Conservation (phyloP, 2,113 vertebrate genomes). For the Gasterosteus nipponicus region DNA sequence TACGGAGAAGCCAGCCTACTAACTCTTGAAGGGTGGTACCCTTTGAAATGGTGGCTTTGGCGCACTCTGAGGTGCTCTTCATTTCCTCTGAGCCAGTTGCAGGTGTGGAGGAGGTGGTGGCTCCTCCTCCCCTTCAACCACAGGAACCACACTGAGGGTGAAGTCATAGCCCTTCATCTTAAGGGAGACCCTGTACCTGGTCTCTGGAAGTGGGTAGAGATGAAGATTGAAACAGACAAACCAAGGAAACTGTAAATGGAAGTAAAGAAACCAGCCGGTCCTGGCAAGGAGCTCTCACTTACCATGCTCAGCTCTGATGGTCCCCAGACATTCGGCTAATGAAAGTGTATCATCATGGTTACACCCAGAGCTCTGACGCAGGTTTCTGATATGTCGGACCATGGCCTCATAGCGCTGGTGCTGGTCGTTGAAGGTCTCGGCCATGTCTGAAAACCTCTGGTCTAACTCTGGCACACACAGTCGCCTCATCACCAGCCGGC, state of each 20-base stretch:
- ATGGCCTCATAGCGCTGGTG: slow-evolving; percentile 71
- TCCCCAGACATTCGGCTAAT: slow-evolving; percentile 65
- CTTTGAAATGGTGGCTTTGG: slow-evolving; percentile 63
- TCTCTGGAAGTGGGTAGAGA: slow-evolving; percentile 54
- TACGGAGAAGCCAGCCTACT: slow-evolving; percentile 68
- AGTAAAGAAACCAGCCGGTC: background rate
- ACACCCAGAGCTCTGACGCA: slow-evolving; percentile 62
- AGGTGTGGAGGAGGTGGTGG: slow-evolving; percentile 60
- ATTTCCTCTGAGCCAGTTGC: slow-evolving; percentile 69
- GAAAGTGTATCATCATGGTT: slow-evolving; percentile 31
- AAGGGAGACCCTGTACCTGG: slow-evolving; percentile 65
- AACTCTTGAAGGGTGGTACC: slow-evolving; percentile 67
- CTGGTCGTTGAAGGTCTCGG: slow-evolving; percentile 77
- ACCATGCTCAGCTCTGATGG: slow-evolving; percentile 69
- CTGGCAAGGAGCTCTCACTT: slow-evolving; percentile 33
- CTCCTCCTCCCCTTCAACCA: slow-evolving; percentile 30
- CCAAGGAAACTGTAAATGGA: background rate
- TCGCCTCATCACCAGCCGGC: slow-evolving; percentile 65
- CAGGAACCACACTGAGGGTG: slow-evolving; percentile 66
- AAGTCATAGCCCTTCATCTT: slow-evolving; percentile 79
- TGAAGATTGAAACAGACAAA: slow-evolving; percentile 2
- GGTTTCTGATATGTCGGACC: slow-evolving; percentile 50
- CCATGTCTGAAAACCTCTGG: slow-evolving; percentile 63
- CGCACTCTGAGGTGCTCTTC: slow-evolving; percentile 60
- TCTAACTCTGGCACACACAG: slow-evolving; percentile 69